These are phyloP conservation scores for Melanargia galathea DNA, from an alignment of 2,888 invertebrate species.

Conservation along the genomic window DNA sequence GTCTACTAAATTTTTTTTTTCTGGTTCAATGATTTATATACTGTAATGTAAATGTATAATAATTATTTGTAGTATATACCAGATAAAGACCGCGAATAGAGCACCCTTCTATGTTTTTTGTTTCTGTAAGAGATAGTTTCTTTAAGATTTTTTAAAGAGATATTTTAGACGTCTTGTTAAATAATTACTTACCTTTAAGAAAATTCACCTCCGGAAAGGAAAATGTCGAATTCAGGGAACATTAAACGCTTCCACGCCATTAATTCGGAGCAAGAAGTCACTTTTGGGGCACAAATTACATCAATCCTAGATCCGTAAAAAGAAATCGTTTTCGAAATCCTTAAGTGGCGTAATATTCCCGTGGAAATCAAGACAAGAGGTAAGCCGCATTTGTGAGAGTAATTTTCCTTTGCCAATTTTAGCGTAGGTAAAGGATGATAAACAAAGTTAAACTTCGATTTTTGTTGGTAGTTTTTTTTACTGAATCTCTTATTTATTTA, in stretches of 20 bases:
- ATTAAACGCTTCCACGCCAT: conserved; percentile 54
- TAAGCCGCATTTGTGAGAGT: conserved; percentile 17
- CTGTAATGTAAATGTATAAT: too few species aligned
- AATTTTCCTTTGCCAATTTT: conserved; percentile 14
- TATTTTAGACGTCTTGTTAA: too few species aligned
- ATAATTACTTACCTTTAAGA: too few species aligned
- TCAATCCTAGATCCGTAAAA: conserved; percentile 64
- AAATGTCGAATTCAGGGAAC: conserved; percentile 38
- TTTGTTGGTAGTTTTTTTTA: too few species aligned
- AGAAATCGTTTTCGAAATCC: conserved; percentile 51
- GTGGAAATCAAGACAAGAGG: conserved; percentile 37
- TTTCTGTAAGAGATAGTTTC: too few species aligned
- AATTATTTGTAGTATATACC: too few species aligned
- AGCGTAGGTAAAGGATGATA: not conserved
- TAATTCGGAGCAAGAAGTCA: conserved; percentile 62
- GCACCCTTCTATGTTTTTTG: too few species aligned
- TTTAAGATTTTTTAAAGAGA: too few species aligned
- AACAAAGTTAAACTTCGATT: not conserved
- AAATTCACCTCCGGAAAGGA: conserved; percentile 27
- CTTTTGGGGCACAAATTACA: conserved; percentile 63
- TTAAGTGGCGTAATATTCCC: conserved; percentile 53
- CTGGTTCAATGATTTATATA: too few species aligned
- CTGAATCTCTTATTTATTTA: too few species aligned
- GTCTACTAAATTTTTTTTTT: too few species aligned
- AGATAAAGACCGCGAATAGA: too few species aligned